These are phyloP conservation scores for Nemoura dubitans DNA, from an alignment of 2,888 invertebrate species.

Conservation along the genomic window DNA sequence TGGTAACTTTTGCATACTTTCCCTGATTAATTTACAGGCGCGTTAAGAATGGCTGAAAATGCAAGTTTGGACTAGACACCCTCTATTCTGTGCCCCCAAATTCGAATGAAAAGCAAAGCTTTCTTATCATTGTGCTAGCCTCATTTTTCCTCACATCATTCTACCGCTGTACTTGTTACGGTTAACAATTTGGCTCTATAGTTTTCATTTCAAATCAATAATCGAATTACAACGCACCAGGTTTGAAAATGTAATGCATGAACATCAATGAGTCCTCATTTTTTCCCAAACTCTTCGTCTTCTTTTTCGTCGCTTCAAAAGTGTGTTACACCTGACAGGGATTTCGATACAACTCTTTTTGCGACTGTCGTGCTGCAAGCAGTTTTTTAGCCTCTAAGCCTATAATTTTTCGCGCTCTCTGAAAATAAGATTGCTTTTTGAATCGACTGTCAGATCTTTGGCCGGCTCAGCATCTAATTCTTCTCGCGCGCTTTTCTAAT, in stretches of 20 bases:
- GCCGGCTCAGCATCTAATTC: not conserved
- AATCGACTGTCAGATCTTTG: not conserved
- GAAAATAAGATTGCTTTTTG: conserved; percentile 7
- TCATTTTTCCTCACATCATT: not conserved
- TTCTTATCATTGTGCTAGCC: not conserved
- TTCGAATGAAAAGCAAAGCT: not conserved
- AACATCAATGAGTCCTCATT: not conserved
- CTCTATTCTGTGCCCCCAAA: not conserved
- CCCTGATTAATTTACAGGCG: not conserved
- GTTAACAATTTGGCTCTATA: not conserved
- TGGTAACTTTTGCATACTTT: not conserved
- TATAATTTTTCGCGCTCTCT: not conserved
- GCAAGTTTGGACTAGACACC: not conserved
- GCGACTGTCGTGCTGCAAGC: not conserved
- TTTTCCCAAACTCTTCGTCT: not conserved
- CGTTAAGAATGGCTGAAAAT: not conserved
- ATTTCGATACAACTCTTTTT: not conserved
- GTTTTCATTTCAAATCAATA: not conserved
- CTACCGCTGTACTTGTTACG: not conserved
- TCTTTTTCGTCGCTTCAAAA: not conserved
- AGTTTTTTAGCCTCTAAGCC: not conserved
- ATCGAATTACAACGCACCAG: not conserved
- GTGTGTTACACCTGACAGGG: not conserved
- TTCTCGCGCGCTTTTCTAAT: not conserved
- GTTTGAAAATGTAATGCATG: not conserved